Base-by-base conservation (phyloP, 2,797 vertebrate genomes). In the Eurystomus glaucurus region DNA sequence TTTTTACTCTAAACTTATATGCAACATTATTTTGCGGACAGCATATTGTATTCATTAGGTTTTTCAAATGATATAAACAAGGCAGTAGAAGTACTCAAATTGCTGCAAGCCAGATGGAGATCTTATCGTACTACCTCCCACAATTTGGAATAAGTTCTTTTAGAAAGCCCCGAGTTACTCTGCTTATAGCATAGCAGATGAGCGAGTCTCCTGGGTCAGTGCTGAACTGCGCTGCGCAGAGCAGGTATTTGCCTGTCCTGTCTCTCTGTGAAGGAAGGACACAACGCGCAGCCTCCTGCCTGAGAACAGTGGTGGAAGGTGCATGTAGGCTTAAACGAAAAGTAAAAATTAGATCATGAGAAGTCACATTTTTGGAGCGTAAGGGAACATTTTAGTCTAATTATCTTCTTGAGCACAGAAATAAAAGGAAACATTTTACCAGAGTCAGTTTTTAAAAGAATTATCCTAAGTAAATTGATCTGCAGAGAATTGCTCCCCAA, bases 101-200 rank as follows among this genome's bases (percentile, higher is more conserved):
- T 78, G 93, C 87, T 93, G 65, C 71, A 91, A 76, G 72, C 65
- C 57, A 91, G 68, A 95, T 45, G 65, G 55, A 95, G 93, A 94
- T 97, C 90, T 97, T 95, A 96, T 94, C 96, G 76, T 69, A 52
- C 71, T 90, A 71, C 96, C 95, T 97, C 94, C 93, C 87, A 90
- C 87, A 89, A 88, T 50, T 86, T 50, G 37, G 62, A 85, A 48
- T 51, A 55, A 69, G 58, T 85, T 83, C 25, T 60, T 64, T 93
- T 71, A 83, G 62, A 90, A 93, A 86, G 12, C 41, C 85, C 61
- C 2, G 2, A 70, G 65, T 95, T 92, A 33, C 62, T 94, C 80
- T 90, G 91, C 52, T 87, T 69, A 35, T 54, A 85, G 69, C n/a
- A 51, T 2, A 89, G 90, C 46, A 90, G 88, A 91, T 48, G 57